Conservation (phyloP, 2,113 vertebrate genomes). For the Chrysochloris asiatica region DNA sequence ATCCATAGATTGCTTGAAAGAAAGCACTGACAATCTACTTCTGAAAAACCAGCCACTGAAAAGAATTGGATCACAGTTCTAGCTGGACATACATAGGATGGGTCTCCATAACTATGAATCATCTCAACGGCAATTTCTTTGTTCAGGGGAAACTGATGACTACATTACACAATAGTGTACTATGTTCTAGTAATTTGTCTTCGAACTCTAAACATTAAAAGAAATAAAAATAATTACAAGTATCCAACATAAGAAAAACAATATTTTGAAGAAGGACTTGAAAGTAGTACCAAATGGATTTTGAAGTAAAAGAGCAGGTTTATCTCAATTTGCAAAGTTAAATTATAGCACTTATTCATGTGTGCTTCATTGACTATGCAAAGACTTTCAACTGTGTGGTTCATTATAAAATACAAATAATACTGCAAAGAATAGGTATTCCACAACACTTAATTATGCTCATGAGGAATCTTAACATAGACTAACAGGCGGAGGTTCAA, state of each 20-base stretch:
- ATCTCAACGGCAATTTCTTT: neutral
- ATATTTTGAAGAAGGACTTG: neutral
- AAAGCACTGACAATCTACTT: neutral
- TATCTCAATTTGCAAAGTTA: neutral
- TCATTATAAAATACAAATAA: no score
- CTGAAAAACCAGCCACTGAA: neutral
- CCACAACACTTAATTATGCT: no score
- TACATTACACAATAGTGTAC: neutral
- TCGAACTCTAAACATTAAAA: neutral
- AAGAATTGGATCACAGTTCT: neutral
- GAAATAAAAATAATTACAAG: neutral
- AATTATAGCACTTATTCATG: neutral
- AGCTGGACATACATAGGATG: neutral
- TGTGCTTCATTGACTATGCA: no score
- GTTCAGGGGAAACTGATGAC: no score
- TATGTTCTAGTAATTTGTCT: neutral
- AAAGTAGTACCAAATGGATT: neutral
- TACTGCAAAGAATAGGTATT: no score
- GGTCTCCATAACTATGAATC: neutral
- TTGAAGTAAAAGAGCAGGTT: slow-evolving; percentile 48
- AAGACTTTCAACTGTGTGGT: no score
- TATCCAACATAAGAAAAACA: neutral
- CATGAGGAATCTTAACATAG: no score
- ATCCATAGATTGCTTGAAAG: neutral
- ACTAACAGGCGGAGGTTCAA: no score